Base-by-base conservation (phyloP, 2,888 invertebrate genomes). In the Pristionchus exspectatus region DNA sequence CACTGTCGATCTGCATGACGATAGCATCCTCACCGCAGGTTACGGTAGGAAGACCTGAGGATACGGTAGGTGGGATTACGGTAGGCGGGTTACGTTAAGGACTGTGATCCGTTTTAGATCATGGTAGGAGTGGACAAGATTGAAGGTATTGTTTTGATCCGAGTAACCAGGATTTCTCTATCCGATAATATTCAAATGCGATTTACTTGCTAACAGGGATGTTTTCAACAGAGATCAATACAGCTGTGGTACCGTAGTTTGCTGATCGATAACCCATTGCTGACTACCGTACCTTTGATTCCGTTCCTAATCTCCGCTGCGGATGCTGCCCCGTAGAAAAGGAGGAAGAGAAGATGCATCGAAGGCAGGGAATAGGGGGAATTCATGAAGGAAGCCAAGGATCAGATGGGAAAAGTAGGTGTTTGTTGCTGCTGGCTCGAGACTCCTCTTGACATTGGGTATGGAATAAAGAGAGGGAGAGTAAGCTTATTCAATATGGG, bases 1-100 rank as follows among this genome's bases (percentile, higher is more conserved):
- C 90, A 0, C 93, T 94, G 33, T 90, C 90, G 88, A 94, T 90
- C 24, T 30, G 27, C 84, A 85, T 33, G 24, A 59, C 21, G 59
- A 85, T 85, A 0, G 33, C 24, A 24, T 85, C 84, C 27, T 85
- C 84, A 16, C 59, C 84, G 59, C 84, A 85, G 59, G 84, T 85
- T 85, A 85, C 84, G 21, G 59, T 85, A 33, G 84, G 84, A 16
- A 85, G 30, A 33, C 84, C 84, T 85, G 84, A n/a, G 83, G 16
- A 21, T 83, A 83, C 83, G 54, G 54, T 56, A 83, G 44, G 16
- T 74, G 63, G 63, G 18, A 59, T 4, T 59, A 21, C 44, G 1
- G 44, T 50, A 50, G 44, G 44, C 18, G 59, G 59, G 18, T 54
- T 54, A 54, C 54, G 54, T 2, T 12, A 50, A 50, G 44, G 56